Base-by-base conservation (phyloP, 2,113 vertebrate species). In the Spilogale gracilis region DNA sequence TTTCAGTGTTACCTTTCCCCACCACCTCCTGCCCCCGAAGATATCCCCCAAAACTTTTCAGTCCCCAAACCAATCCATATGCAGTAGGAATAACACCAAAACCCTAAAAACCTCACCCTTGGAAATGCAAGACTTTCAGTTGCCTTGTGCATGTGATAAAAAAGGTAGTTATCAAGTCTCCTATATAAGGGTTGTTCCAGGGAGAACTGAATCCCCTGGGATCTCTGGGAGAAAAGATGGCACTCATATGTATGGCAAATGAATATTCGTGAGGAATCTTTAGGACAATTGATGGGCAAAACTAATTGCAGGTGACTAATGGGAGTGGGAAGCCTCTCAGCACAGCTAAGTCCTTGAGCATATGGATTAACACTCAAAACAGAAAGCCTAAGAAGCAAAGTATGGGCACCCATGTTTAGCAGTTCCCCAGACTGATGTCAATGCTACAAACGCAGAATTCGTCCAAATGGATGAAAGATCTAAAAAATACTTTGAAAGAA, bases 331-430 rank as follows among this genome's bases (percentile, higher is more conserved):
- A 95, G 76, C n/a, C 18, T 43, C 38, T 83, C 60, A 71, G 81
- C 45, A 50, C 20, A 63, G 79, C 74, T n/a, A 50, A 58, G 4
- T 48, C 71, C 43, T 84, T 74, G n/a, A 88, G 32, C 58, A 58
- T 52, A 45, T 32, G n/a, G 30, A 69, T 69, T 52, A 84, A 85
- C n/a, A 80, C 6, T 84, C 48, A 50, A 94, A 69, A 88, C n/a
- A 90, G 69, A 89, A 95, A 79, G 93, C 17, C 12, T 63, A 74
- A 74, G 52, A 74, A 80, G 89, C 69, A 54, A 96, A 73, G 9
- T 50, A 25, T 81, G 56, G 73, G 18, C 6, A 38, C 91, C 23
- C 27, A 14, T 43, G 16, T 63, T 50, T 20, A 56, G 82, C 78
- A 94, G 38, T 38, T 30, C 18, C 30, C 23, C 73, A 56, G 18